Base-by-base conservation (phyloP, 2,888 invertebrate species). In the Amphipyra tragopoginis region DNA sequence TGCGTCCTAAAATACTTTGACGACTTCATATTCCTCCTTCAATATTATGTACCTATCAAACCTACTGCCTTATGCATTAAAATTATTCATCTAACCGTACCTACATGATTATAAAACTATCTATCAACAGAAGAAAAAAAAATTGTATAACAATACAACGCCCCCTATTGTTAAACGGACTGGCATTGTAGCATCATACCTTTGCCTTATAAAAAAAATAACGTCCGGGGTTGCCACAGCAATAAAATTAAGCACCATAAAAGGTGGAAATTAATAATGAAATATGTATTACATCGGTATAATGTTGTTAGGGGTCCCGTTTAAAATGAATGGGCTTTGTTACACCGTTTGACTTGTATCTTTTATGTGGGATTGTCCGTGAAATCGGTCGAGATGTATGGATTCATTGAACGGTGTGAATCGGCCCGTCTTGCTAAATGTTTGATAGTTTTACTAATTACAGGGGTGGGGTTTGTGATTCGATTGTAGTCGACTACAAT, bases 261-360 rank as follows among this genome's bases (percentile, higher is more conserved):
- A 84, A 91, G 93, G 92, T 91, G 85, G 87, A 88, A 87, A 90
- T 91, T 92, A 93, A 93, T 93, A 93, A 93, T 94, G 93, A 93
- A 94, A 94, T 93, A 94, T 94, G 93, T 94, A 94, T 94, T 91
- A 94, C 94, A 94, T 86, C 92, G 88, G 91, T 92, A 94, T 94
- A 93, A 94, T 93, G 93, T 93, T 94, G 94, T 94, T 93, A 93
- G 92, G 80, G 82, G 72, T 57, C 86, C 89, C 87, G 91, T 92
- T 90, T 86, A 78, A 71, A 75, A 84, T 90, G 91, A 92, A 93
- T 90, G 84, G 87, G 76, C 81, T 83, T 88, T 92, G 89, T 91
- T 87, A 85, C 86, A 85, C 83, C 89, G 86, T 94, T 93, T 94
- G 94, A 94, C 94, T 93, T 89, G 89, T 81, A 77, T 82, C 90